Evolutionary conservation across 2,797 vertebrate species (phyloP).

Genomic region (Schizopygopsis malacanthus): DNA sequence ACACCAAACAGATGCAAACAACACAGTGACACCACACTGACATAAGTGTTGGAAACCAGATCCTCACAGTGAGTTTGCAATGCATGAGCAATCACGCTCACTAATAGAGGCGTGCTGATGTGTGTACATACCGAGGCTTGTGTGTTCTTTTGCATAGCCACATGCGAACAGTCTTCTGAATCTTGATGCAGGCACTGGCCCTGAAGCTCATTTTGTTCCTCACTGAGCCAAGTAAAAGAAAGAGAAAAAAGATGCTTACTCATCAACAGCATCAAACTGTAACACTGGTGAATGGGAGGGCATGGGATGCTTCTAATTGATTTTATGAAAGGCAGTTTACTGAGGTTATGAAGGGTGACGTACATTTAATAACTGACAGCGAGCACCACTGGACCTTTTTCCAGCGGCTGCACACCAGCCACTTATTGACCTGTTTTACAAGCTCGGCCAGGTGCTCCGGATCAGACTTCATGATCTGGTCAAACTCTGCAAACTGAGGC

Average conservation of each 20-base stretch:
- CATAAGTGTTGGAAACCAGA: not conserved
- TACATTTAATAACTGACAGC: conserved; percentile 95
- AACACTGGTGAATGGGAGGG: not conserved
- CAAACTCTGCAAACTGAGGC: conserved; percentile 95
- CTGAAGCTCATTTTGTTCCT: conserved; percentile 96
- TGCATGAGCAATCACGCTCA: not conserved
- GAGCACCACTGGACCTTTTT: conserved; percentile 98
- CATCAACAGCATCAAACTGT: conserved; percentile 38
- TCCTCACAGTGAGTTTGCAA: not conserved
- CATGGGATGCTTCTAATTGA: not conserved
- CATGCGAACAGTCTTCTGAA: conserved; percentile 97
- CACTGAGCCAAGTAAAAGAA: conserved; percentile 75
- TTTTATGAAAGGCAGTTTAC: conserved; percentile 22
- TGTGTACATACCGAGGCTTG: conserved; percentile 89
- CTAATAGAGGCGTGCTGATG: not conserved
- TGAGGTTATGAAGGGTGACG: conserved; percentile 64
- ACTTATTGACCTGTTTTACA: conserved; percentile 92
- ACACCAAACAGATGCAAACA: not conserved
- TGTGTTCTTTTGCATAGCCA: conserved; percentile 96
- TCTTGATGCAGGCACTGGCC: conserved; percentile 93
- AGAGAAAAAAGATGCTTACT: conserved; percentile 39
- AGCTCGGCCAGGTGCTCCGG: conserved; percentile 96
- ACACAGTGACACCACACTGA: conserved; percentile 1
- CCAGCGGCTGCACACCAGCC: conserved; percentile 94
- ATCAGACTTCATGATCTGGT: conserved; percentile 99